These are phyloP conservation scores for Ranitomeya variabilis DNA, from an alignment of 2,113 vertebrate genomes.

Conservation along the genomic window DNA sequence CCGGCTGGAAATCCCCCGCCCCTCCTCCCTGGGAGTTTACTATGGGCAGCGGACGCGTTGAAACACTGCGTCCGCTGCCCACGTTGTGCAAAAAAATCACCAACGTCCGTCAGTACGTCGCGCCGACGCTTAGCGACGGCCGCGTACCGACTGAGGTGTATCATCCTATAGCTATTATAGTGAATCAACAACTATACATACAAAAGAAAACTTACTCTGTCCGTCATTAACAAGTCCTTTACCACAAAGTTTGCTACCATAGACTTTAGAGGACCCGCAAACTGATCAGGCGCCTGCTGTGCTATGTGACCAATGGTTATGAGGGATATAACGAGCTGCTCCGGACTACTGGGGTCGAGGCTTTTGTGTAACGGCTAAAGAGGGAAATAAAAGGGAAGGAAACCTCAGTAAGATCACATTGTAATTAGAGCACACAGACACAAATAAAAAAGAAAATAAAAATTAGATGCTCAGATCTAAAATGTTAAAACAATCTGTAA, in stretches of 20 bases:
- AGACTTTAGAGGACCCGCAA: conserved; percentile 93
- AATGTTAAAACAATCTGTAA: too few relatives aligned
- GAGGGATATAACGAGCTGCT: conserved; percentile 93
- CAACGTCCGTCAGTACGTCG: too few relatives aligned
- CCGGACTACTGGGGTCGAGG: conserved; percentile 91
- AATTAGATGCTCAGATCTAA: too few relatives aligned
- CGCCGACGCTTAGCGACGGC: too few relatives aligned
- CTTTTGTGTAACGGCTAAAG: conserved; percentile 93
- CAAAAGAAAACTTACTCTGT: conserved; percentile 78
- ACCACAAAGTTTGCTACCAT: conserved; percentile 97
- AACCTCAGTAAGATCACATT: background rate
- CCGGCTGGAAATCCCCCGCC: too few relatives aligned
- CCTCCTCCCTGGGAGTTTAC: too few relatives aligned
- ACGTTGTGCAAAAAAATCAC: too few relatives aligned
- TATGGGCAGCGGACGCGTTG: too few relatives aligned
- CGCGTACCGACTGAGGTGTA: too few relatives aligned
- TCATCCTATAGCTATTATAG: too few relatives aligned
- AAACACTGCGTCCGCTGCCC: too few relatives aligned
- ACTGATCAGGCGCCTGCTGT: conserved; percentile 94
- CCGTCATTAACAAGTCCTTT: conserved; percentile 97
- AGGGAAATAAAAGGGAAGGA: background rate
- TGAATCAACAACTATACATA: background rate
- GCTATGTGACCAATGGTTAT: conserved; percentile 96
- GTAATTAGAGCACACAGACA: background rate
- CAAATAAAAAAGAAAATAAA: background rate